These are phyloP conservation scores for Archivesica marissinica DNA, from an alignment of 1,140 invertebrate species.

Conservation along the genomic window DNA sequence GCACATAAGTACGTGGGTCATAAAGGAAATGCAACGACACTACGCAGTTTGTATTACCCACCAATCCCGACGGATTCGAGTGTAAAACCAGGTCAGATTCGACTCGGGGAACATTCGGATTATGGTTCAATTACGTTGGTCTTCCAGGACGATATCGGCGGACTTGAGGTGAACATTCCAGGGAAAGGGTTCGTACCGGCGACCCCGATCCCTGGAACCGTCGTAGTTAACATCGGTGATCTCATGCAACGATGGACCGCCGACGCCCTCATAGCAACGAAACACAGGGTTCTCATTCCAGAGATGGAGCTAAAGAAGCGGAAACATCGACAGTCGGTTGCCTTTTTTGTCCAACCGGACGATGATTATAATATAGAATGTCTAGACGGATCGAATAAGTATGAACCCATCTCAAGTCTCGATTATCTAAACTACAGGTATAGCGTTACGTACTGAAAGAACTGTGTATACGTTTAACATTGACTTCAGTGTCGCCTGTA, in stretches of 20 bases:
- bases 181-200: conserved; percentile 56
- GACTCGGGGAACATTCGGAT: conserved; percentile 90
- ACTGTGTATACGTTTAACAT: no score
- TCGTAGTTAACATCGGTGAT: conserved; percentile 63
- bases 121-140: conserved; percentile 90
- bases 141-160: conserved; percentile 86
- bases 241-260: conserved; percentile 66
- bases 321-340: conserved; percentile 89
- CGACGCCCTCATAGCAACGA: conserved; percentile 69
- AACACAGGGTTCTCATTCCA: conserved; percentile 90
- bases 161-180: conserved; percentile 79
- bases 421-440: conserved; percentile 69
- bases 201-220: conserved; percentile 44
- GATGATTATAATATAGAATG: conserved; percentile 86
- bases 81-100: conserved; percentile 84
- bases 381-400: conserved; percentile 82
- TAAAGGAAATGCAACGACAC: conserved; percentile 6
- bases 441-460: no score
- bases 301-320: conserved; percentile 86
- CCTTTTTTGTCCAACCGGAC: conserved; percentile 91
- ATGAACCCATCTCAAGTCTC: conserved; percentile 68
- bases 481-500: no score
- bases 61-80: background rate
- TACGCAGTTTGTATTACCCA: conserved; percentile 47
- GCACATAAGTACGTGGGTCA: conserved; percentile 29